Evolutionary conservation across 2,113 vertebrate genomes (phyloP).

Genomic region (Cranoglanis bouderius): DNA sequence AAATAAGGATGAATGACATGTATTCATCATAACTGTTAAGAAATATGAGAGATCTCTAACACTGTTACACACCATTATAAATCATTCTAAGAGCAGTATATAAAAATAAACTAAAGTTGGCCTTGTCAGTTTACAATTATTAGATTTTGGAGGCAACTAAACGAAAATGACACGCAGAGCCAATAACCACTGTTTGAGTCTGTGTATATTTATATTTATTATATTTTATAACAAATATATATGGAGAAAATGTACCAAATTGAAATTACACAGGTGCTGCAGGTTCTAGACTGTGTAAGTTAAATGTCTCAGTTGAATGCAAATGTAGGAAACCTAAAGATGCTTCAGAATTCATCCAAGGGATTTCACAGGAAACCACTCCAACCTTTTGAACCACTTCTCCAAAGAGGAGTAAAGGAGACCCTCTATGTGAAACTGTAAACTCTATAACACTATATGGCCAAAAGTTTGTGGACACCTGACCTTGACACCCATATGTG

Average conservation of each 20-base stretch:
- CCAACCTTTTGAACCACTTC: not conserved
- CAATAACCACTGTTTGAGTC: not conserved
- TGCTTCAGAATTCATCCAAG: not conserved
- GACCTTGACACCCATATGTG: not conserved
- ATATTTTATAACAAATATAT: not conserved
- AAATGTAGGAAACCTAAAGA: not conserved
- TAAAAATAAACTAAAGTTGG: too few species aligned
- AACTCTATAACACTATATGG: not conserved
- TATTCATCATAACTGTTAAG: not conserved
- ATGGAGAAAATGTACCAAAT: not conserved
- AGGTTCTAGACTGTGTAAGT: not conserved
- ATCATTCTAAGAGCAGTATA: not conserved
- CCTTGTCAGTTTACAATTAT: not conserved
- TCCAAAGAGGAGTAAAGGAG: not conserved
- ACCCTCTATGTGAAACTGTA: not conserved
- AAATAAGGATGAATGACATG: not conserved
- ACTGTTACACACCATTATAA: not conserved
- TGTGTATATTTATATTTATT: constrained; percentile 9
- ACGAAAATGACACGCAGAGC: not conserved
- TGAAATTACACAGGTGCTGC: not conserved
- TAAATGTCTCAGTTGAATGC: not conserved
- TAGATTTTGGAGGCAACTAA: not conserved
- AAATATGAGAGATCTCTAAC: not conserved
- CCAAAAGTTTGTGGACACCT: not conserved
- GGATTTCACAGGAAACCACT: not conserved